Evolutionary conservation across 2,888 invertebrate genomes (phyloP).

Genomic region (Rapana venosa): DNA sequence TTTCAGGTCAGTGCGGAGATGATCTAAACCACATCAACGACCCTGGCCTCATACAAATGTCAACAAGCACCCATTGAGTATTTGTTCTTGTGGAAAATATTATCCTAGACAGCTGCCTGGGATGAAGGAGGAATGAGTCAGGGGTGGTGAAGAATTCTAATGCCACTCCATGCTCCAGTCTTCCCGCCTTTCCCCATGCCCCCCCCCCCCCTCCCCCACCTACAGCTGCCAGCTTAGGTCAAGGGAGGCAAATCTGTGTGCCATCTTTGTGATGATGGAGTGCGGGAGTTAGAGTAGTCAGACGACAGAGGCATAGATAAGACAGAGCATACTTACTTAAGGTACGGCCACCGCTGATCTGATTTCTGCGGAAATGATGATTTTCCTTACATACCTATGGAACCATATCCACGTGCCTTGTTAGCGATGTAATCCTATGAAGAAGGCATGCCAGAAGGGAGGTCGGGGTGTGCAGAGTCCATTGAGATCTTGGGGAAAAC

Average conservation of each 20-base stretch:
- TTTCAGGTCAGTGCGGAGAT: not conserved
- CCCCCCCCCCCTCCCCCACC: not conserved
- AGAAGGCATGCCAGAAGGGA: too few species aligned
- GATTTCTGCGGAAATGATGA: too few species aligned
- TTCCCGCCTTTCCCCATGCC: not conserved
- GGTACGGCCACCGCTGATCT: too few species aligned
- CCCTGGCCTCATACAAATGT: conserved; percentile 37
- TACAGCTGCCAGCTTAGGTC: not conserved
- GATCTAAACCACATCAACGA: conserved; percentile 30
- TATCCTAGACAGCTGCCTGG: not conserved
- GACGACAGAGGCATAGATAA: conserved; percentile 19
- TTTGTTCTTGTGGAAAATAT: conserved; percentile 4
- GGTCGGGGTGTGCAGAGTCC: too few species aligned
- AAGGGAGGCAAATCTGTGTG: conserved; percentile 35
- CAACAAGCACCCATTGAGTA: conserved; percentile 32
- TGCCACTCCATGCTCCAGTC: not conserved
- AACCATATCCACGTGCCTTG: too few species aligned
- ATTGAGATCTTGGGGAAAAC: too few species aligned
- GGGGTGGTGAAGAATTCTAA: not conserved
- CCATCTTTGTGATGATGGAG: conserved; percentile 30
- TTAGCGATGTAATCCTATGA: too few species aligned
- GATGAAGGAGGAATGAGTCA: too few species aligned
- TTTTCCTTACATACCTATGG: too few species aligned
- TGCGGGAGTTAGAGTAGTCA: not conserved
- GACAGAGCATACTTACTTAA: not conserved